Percentiles rank a stretch among this genome's conserved stretches.
These are phyloP conservation scores for Synergus japonicus DNA, from an alignment of 2,888 invertebrate species.

Conservation along the genomic window DNA sequence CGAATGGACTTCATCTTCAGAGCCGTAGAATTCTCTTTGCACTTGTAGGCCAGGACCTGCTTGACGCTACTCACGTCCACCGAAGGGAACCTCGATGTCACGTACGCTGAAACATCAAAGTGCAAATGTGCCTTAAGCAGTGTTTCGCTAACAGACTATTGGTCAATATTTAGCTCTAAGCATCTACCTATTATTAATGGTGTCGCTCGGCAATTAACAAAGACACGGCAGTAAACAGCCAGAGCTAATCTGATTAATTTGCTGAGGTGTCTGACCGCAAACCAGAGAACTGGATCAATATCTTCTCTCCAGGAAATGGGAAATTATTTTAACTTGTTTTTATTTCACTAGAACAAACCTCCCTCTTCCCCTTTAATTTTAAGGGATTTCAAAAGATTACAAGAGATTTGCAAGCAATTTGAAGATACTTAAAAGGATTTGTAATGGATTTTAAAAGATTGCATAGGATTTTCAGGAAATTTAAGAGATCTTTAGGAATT, in stretches of 20 bases:
- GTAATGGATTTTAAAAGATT: no score
- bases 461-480: no score
- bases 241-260: constrained; percentile 12
- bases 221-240: not conserved
- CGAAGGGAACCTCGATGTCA: constrained; percentile 85
- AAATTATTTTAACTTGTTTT: no score
- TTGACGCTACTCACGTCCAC: constrained; percentile 87
- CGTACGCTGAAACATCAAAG: constrained; percentile 80
- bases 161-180: constrained; percentile 16
- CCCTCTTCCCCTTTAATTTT: no score
- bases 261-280: not conserved
- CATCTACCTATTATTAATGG: constrained; percentile 20
- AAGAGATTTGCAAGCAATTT: no score
- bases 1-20: constrained; percentile 86
- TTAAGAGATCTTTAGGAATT: no score
- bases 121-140: constrained; percentile 36
- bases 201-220: not conserved
- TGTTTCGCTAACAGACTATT: constrained; percentile 25
- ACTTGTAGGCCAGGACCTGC: constrained; percentile 87
- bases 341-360: no score
- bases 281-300: not conserved
- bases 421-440: no score
- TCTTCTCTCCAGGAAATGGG: no score
- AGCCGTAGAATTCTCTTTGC: constrained; percentile 88
- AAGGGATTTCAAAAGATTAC: no score